Base-by-base conservation (phyloP, 2,797 vertebrate species). In the Octomys mimax region DNA sequence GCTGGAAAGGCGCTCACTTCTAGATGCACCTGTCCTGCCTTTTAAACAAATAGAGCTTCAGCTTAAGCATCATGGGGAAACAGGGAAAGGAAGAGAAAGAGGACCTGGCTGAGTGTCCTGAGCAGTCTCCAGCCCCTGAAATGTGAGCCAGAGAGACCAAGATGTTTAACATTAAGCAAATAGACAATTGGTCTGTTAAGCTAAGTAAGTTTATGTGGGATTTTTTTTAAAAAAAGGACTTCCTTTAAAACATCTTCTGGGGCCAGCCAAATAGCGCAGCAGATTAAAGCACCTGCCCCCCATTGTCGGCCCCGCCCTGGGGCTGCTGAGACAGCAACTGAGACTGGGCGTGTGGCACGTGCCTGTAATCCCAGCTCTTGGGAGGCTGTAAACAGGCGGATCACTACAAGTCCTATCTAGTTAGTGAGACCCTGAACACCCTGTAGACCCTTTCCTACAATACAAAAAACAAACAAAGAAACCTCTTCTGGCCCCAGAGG, bases 81-180 rank as follows among this genome's bases (percentile, higher is more conserved):
- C 28, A 21, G 57, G 73, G 12, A 66, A 73, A 52, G 10, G 26
- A n/a, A 86, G 57, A 78, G 77, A 73, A 81, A 6, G 42, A 68
- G 8, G 24, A 80, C 36, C 10, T 36, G 33, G 13, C 31, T 81
- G 36, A 13, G 19, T 42, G 46, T 73, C 13, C 31, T 0, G 2
- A 9, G 11, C 1, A 14, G 26, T 77, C 49, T 87, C 49, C 11
- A 92, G 59, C n/a, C 21, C 54, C n/a, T 22, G 11, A 85, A 12
- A 82, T 28, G 18, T 26, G 39, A 87, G 68, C 52, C 42, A 16
- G 68, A 73, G 52, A 91, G 21, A 84, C 83, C 28, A 83, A 89
- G 71, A 87, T 59, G 12, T 22, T 89, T 90, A 26, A 70, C 54
- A 42, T 52, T 81, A 71, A 88, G 26, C 52, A 94, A 89, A 73